Conservation (phyloP, 2,797 vertebrate genomes). For the Schizopygopsis pylzovi region DNA sequence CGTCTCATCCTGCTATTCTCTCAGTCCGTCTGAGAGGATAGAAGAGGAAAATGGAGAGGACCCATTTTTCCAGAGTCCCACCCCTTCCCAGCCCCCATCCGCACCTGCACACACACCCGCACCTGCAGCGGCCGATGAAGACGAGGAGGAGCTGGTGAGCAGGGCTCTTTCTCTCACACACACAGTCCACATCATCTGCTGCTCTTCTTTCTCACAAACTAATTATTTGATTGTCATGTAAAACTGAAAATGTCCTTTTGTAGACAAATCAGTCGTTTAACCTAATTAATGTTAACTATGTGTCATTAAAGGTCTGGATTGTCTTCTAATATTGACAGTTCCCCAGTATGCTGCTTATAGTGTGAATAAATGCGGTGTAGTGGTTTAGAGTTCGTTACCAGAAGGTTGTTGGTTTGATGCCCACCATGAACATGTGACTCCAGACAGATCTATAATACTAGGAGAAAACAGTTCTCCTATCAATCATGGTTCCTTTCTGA, state of each 20-base stretch:
- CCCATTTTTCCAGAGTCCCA: conserved; percentile 70
- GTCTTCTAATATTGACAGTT: not conserved
- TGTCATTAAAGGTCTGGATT: conserved; percentile 9
- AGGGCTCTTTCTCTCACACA: conserved; percentile 50
- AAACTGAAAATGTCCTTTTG: not conserved
- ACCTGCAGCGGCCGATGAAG: conserved; percentile 82
- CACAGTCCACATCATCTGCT: not conserved
- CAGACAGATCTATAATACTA: too few relatives aligned
- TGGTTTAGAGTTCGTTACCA: not conserved
- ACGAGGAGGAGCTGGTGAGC: conserved; percentile 94
- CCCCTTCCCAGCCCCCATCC: conserved; percentile 63
- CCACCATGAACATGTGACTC: not conserved
- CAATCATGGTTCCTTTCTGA: not conserved
- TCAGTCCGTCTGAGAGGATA: conserved; percentile 71
- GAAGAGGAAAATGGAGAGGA: conserved; percentile 71
- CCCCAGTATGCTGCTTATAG: not conserved
- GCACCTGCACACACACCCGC: conserved; percentile 59
- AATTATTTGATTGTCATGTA: not conserved
- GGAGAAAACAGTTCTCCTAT: not conserved
- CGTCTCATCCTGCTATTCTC: conserved; percentile 61
- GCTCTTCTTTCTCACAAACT: not conserved
- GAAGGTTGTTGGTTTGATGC: conserved; percentile 4
- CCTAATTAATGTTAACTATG: not conserved
- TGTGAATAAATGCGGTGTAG: not conserved
- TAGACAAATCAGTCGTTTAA: not conserved